Evolutionary conservation across 2,113 vertebrate genomes (phyloP).

Genomic region (Atractosteus spatula): DNA sequence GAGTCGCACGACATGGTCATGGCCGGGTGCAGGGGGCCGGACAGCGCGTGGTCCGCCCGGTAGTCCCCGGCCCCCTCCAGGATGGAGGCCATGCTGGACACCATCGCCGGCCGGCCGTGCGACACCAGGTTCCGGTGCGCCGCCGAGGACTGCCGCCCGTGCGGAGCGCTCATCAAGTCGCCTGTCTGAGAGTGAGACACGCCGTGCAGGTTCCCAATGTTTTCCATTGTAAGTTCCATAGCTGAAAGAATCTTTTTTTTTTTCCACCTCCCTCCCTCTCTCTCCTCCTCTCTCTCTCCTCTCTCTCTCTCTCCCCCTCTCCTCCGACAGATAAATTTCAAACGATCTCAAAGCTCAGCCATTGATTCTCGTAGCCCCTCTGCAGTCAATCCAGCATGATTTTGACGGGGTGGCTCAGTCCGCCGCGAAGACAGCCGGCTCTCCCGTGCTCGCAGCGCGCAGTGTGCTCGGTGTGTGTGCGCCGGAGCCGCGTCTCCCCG

Average conservation of each 20-base stretch:
- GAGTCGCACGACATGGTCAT: constrained; percentile 97
- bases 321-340: constrained; percentile 70
- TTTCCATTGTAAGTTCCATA: constrained; percentile 97
- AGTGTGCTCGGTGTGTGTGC: background rate
- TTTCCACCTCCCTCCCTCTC: constrained; percentile 54
- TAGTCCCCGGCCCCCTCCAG: constrained; percentile 88
- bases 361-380: constrained; percentile 69
- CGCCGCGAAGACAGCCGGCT: constrained; percentile 39
- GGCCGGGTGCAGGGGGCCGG: constrained; percentile 84
- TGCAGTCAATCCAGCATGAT: constrained; percentile 72
- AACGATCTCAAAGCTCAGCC: constrained; percentile 75
- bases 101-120: constrained; percentile 83
- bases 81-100: constrained; percentile 86
- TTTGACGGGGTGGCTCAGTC: constrained; percentile 51
- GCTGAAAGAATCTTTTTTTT: constrained; percentile 62
- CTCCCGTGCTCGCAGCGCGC: constrained; percentile 37
- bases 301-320: constrained; percentile 51
- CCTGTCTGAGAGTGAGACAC: constrained; percentile 82
- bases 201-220: constrained; percentile 87
- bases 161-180: constrained; percentile 87
- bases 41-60: constrained; percentile 82
- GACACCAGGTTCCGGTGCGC: constrained; percentile 88
- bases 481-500: background rate
- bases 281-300: constrained; percentile 55
- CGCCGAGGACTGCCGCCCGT: constrained; percentile 76